These are phyloP conservation scores for Cyrtorhinus lividipennis DNA, from an alignment of 1,140 invertebrate genomes.

Conservation along the genomic window DNA sequence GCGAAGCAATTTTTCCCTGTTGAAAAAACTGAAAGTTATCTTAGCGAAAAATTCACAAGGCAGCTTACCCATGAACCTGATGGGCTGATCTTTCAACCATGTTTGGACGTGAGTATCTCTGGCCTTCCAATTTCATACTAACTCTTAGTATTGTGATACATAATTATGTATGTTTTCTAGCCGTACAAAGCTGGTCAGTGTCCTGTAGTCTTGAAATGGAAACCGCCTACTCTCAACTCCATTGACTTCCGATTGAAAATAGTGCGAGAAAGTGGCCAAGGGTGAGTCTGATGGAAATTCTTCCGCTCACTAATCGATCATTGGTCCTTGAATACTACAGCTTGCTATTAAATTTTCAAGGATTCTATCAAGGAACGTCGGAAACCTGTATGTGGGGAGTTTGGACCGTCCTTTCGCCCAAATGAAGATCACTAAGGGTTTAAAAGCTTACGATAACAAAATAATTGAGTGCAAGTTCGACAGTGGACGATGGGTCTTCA, in stretches of 20 bases:
- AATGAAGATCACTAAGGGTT: constrained; percentile 61
- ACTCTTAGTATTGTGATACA: constrained; percentile 7
- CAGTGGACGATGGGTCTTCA: constrained; percentile 72
- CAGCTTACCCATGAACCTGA: constrained; percentile 88
- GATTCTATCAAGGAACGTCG: constrained; percentile 55
- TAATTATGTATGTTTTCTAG: constrained; percentile 34
- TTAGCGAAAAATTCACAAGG: constrained; percentile 74
- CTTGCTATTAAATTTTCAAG: too few species aligned
- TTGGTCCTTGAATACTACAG: too few species aligned
- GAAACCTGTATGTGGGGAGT: constrained; percentile 66
- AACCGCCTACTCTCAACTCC: constrained; percentile 82
- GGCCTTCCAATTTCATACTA: background rate
- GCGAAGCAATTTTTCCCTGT: constrained; percentile 83
- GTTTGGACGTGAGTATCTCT: constrained; percentile 42
- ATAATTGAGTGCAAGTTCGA: constrained; percentile 90
- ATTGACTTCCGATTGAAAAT: constrained; percentile 91
- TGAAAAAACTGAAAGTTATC: constrained; percentile 44
- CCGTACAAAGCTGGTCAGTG: constrained; percentile 72
- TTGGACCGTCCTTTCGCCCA: constrained; percentile 42
- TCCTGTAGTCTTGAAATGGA: constrained; percentile 90
- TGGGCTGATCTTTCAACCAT: constrained; percentile 94
- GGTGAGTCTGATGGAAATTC: too few species aligned
- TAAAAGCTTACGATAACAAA: constrained; percentile 74
- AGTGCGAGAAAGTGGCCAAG: constrained; percentile 47
- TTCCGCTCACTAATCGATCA: too few species aligned